Percentiles rank a stretch among this genome's conserved stretches.
Evolutionary conservation across 2,888 invertebrate species (phyloP).

Genomic region (Drosophila helvetica): DNA sequence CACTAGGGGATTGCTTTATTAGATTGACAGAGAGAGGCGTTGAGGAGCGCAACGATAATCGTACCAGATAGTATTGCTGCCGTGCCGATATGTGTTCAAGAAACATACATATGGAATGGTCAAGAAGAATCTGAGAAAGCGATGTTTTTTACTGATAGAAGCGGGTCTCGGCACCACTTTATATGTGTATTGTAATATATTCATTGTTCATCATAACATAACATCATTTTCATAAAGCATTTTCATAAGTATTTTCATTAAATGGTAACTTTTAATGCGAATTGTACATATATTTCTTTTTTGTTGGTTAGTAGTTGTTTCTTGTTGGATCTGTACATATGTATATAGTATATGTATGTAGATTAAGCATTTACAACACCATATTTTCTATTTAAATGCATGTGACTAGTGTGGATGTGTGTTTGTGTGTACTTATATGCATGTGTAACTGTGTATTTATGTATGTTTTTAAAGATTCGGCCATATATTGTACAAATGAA

Average conservation of each 20-base stretch:
- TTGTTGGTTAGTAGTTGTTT: conserved; percentile 37
- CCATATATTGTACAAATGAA: conserved; percentile 43
- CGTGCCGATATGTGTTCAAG: conserved; percentile 19
- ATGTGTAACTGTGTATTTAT: conserved; percentile 2
- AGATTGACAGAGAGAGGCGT: conserved; percentile 61
- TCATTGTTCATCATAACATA: conserved; percentile 10
- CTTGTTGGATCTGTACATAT: conserved; percentile 61
- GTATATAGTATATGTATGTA: not conserved
- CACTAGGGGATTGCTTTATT: conserved; percentile 69
- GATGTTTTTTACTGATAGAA: conserved; percentile 10
- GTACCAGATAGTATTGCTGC: conserved; percentile 18
- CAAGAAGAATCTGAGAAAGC: not conserved
- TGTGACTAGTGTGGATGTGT: conserved; percentile 30
- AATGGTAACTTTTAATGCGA: conserved; percentile 29
- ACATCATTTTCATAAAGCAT: not conserved
- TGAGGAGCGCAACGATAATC: conserved; percentile 6
- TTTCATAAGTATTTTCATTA: not conserved
- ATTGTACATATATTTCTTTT: conserved; percentile 48
- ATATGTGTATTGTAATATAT: not conserved
- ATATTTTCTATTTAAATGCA: conserved; percentile 60
- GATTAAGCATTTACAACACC: conserved; percentile 68
- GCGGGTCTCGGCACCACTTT: not conserved
- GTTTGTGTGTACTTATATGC: not conserved
- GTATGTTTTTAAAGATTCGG: conserved; percentile 28
- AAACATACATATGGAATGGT: conserved; percentile 3